Evolutionary conservation across 1,140 invertebrate species (phyloP), one percentile per base, ranked within the genome.

Genomic region (Drosophila ohnishii): DNA sequence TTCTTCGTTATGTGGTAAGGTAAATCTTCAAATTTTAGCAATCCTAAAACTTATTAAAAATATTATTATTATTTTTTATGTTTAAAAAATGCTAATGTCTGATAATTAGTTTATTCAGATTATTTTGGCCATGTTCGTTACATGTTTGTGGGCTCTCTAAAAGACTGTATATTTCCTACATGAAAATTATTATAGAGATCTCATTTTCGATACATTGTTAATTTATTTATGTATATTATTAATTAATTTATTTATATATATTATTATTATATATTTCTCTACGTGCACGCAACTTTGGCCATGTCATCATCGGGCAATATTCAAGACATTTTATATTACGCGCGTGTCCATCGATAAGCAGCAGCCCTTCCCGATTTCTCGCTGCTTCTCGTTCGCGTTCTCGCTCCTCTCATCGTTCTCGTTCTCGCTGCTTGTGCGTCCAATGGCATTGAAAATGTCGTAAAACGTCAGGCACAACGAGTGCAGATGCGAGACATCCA

Each of bases 311-410:
- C 57, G 58, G 59, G 42, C 59, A 74, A 63, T 50, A 39, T 53
- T 47, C 63, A 71, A 77, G 63, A 85, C 77, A 63, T 85, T 80
- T 85, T 80, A 85, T 85, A 74, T 74, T 78, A 81, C 53, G 78
- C 80, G 80, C 81, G 82, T 85, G 81, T 81, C 74, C 58, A 73
- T 86, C 80, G 81, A 85, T 81, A 85, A 80, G 79, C 69, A 70
- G 78, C 67, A 74, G 63, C 60, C 47, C n/a, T 32, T 25, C 16
- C 14, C 59, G 13, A 14, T 56, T 28, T 50, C 53, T 0, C 13
- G 22, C n/a, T 16, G 42, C 25, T 13, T 16, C 14, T 55, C n/a
- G 5, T n/a, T 14, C 44, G 14, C 44, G 44, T 34, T 19, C 28
- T 45, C 30, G 47, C n/a, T 40, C 11, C 16, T 8, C 7, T 16